Evolutionary conservation across 2,888 invertebrate genomes (phyloP).

Genomic region (Plutella xylostella): DNA sequence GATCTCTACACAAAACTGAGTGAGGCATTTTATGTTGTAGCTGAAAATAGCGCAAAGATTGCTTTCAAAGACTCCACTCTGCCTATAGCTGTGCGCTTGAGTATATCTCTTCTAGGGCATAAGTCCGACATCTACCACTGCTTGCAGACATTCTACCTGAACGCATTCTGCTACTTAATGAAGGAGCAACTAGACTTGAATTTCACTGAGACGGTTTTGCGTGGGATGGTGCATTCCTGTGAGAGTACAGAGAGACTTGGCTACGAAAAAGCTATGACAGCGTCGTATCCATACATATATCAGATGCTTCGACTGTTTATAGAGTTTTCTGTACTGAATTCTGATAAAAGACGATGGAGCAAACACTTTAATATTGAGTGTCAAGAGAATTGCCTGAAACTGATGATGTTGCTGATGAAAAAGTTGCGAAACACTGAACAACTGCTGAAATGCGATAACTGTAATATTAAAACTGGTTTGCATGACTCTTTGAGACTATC

Average conservation of each 20-base stretch:
- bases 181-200: slow-evolving; percentile 21
- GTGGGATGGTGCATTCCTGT: slow-evolving; percentile 29
- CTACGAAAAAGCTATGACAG: slow-evolving; percentile 26
- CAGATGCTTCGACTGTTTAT: slow-evolving; percentile 43
- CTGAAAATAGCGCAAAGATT: slow-evolving; percentile 36
- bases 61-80: slow-evolving; percentile 30
- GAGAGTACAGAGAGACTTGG: slow-evolving; percentile 36
- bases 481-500: slow-evolving; percentile 47
- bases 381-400: slow-evolving; percentile 31
- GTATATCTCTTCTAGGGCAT: slow-evolving; percentile 32
- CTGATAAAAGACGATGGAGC: slow-evolving; percentile 15
- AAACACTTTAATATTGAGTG: slow-evolving; percentile 21
- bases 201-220: slow-evolving; percentile 30
- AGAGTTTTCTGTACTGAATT: slow-evolving; percentile 28
- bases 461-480: slow-evolving; percentile 33
- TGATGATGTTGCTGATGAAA: slow-evolving; percentile 32
- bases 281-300: slow-evolving; percentile 40
- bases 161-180: slow-evolving; percentile 36
- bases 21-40: slow-evolving; percentile 41
- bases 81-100: slow-evolving; percentile 23
- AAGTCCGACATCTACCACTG: slow-evolving; percentile 36
- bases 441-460: slow-evolving; percentile 46
- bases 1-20: slow-evolving; percentile 41
- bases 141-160: slow-evolving; percentile 40
- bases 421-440: slow-evolving; percentile 32